Conservation (phyloP, 2,888 invertebrate genomes). For the Drosophila multiciliata region DNA sequence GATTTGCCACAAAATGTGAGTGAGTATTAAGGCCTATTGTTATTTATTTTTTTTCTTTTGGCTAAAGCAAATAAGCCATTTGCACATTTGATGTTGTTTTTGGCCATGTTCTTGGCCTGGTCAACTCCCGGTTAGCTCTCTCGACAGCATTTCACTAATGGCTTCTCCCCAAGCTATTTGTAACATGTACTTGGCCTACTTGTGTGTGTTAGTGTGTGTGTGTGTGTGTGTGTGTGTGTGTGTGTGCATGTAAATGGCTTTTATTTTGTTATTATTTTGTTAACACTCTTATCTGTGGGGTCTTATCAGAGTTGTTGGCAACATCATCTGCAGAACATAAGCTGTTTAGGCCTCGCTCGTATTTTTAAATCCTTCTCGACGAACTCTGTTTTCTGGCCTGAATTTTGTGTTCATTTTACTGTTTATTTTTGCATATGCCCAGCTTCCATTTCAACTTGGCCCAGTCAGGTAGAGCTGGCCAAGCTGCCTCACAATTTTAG, state of each 20-base stretch:
- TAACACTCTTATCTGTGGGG: constrained; percentile 68
- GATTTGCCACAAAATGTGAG: constrained; percentile 7
- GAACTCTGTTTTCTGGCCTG: neutral
- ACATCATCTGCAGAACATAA: constrained; percentile 50
- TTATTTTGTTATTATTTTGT: constrained; percentile 77
- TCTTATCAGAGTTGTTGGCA: constrained; percentile 51
- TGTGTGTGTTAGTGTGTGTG: constrained; percentile 46
- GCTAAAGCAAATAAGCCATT: constrained; percentile 50
- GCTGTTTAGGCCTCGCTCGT: constrained; percentile 63
- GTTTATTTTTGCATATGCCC: constrained; percentile 13
- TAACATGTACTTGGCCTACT: constrained; percentile 13
- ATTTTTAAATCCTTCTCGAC: constrained; percentile 61
- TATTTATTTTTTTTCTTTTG: constrained; percentile 9
- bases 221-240: constrained; percentile 49
- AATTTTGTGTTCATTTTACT: constrained; percentile 1
- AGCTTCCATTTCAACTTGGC: constrained; percentile 1
- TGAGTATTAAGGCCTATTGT: constrained; percentile 29
- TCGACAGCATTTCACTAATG: constrained; percentile 71
- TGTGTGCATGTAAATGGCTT: constrained; percentile 68
- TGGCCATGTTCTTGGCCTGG: constrained; percentile 5
- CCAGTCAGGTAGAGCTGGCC: constrained; percentile 31
- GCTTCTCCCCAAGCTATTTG: constrained; percentile 17
- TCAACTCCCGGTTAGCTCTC: constrained; percentile 36
- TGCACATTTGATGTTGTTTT: constrained; percentile 30
- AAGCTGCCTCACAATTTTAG: constrained; percentile 1